A percentile compares a stretch with the other conserved stretches of the same genome.
These are phyloP conservation scores for Macroteleia sp. DNA, from an alignment of 2,888 invertebrate genomes.

Conservation along the genomic window DNA sequence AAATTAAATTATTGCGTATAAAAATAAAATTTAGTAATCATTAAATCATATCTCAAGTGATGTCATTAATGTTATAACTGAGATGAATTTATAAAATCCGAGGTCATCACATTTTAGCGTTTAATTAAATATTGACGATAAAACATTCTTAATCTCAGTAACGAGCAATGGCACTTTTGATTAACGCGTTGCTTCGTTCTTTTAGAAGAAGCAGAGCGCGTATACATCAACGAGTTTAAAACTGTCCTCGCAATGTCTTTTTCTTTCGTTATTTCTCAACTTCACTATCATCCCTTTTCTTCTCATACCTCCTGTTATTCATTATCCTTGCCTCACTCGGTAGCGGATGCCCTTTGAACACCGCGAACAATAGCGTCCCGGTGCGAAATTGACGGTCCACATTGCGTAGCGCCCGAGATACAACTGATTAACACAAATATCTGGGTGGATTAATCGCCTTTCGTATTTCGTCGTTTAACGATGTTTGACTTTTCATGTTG, in stretches of 20 bases:
- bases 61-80: conserved; percentile 40
- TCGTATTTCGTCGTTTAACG: conserved; percentile 24
- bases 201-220: conserved; percentile 32
- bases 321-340: conserved; percentile 32
- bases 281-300: conserved; percentile 14
- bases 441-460: conserved; percentile 24
- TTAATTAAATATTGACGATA: conserved; percentile 78
- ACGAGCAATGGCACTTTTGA: conserved; percentile 72
- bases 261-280: conserved; percentile 35
- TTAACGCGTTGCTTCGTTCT: conserved; percentile 65
- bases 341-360: conserved; percentile 28
- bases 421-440: conserved; percentile 45
- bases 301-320: conserved; percentile 17
- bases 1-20: too few relatives aligned
- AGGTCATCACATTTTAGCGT: conserved; percentile 71
- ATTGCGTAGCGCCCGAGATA: conserved; percentile 3
- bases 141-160: conserved; percentile 75
- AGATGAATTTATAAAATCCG: conserved; percentile 71
- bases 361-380: conserved; percentile 15
- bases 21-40: too few relatives aligned
- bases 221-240: conserved; percentile 51
- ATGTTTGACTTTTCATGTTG: conserved; percentile 38
- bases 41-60: conserved; percentile 30
- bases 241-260: conserved; percentile 38
- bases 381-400: conserved; percentile 28